A percentile compares a stretch with the other conserved stretches of the same genome.
Conservation (phyloP, 2,888 invertebrate genomes). For the Dioctria linearis region DNA sequence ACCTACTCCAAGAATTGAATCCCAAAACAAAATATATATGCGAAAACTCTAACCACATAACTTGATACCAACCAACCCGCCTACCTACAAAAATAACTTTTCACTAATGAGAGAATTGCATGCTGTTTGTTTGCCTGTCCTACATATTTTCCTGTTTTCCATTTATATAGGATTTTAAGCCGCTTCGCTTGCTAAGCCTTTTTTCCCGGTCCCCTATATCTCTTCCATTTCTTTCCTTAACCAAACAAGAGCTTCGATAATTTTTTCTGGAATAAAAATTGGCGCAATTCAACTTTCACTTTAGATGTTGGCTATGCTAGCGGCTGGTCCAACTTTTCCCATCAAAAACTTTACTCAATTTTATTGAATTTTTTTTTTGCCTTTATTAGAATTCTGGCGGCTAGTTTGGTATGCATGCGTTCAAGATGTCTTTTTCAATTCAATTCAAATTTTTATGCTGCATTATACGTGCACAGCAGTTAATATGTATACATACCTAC, state of each 20-base stretch:
- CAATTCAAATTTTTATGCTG: neutral
- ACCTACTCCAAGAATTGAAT: neutral
- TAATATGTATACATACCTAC: too few species aligned
- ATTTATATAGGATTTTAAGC: conserved; percentile 39
- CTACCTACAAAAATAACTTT: conserved; percentile 20
- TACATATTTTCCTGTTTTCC: conserved; percentile 30
- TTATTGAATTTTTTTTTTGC: neutral
- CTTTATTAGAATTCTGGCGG: neutral
- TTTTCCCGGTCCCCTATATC: too few species aligned
- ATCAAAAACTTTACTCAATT: conserved; percentile 34
- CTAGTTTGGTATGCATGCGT: neutral
- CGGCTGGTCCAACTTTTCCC: conserved; percentile 22
- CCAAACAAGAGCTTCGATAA: neutral
- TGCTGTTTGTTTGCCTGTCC: conserved; percentile 35
- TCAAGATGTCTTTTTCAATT: neutral
- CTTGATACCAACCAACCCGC: conserved; percentile 20
- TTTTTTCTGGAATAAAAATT: neutral
- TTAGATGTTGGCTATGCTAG: neutral
- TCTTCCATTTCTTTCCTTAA: neutral
- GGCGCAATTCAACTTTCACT: neutral
- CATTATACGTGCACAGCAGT: too few species aligned
- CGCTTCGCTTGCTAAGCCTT: neutral
- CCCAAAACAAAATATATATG: neutral
- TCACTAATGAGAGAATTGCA: conserved; percentile 39
- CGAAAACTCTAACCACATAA: neutral